phyloP scores from a whole-genome alignment of 2,888 invertebrate genomes.

The Archips xylosteana region DNA sequence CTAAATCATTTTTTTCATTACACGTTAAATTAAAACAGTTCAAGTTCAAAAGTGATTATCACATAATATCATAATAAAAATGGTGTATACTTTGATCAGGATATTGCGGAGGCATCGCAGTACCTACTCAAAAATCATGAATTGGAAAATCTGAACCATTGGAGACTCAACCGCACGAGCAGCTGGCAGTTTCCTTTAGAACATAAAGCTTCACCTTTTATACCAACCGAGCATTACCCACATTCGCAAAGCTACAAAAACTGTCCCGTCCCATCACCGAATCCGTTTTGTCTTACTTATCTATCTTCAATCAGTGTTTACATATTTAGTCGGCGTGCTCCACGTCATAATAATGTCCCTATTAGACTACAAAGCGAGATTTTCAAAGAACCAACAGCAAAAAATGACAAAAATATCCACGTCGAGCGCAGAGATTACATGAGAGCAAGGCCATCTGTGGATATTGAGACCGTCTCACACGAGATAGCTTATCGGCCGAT shows the following conservation, averaged over 20 bases:
- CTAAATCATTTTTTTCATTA: not conserved
- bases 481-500: slow-evolving; percentile 82
- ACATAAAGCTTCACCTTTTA: slow-evolving; percentile 32
- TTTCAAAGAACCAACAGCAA: slow-evolving; percentile 80
- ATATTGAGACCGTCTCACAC: slow-evolving; percentile 84
- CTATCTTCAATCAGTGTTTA: slow-evolving; percentile 83
- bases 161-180: slow-evolving; percentile 33
- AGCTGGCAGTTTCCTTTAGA: slow-evolving; percentile 34
- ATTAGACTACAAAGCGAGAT: slow-evolving; percentile 81
- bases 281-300: slow-evolving; percentile 80
- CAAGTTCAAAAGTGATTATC: not conserved
- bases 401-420: slow-evolving; percentile 81
- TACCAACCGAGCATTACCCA: slow-evolving; percentile 20
- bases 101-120: slow-evolving; percentile 11
- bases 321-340: slow-evolving; percentile 77
- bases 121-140: slow-evolving; percentile 23
- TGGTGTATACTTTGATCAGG: not conserved
- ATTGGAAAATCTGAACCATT: slow-evolving; percentile 39
- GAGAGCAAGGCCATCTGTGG: slow-evolving; percentile 84
- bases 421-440: slow-evolving; percentile 73
- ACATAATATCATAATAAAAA: too few species aligned
- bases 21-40: not conserved
- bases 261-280: slow-evolving; percentile 62
- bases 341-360: slow-evolving; percentile 85
- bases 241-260: slow-evolving; percentile 59